Evolutionary conservation across 2,888 invertebrate genomes (phyloP), one percentile per base, ranked within the genome.

Genomic region (Mayetiola destructor): DNA sequence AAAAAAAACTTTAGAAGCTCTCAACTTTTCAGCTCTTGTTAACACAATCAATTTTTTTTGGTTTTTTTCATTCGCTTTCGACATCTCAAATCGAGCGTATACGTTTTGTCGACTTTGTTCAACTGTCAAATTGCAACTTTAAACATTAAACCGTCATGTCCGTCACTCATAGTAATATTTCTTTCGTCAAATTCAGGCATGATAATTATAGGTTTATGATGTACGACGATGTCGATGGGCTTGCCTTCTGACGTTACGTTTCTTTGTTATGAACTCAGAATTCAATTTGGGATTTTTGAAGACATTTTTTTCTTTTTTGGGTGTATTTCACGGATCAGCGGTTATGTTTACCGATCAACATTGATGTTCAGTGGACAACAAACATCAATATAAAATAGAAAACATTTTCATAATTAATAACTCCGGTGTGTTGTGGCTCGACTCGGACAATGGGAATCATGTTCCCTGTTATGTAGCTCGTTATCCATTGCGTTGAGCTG

Each of bases 321-420:
- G n/a, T n/a, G n/a, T n/a, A n/a, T n/a, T n/a, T n/a, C n/a, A n/a
- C n/a, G n/a, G n/a, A n/a, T n/a, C n/a, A n/a, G n/a, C n/a, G n/a
- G n/a, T n/a, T n/a, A n/a, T n/a, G n/a, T n/a, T n/a, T n/a, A n/a
- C n/a, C n/a, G n/a, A n/a, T n/a, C n/a, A n/a, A n/a, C n/a, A n/a
- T n/a, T n/a, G n/a, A n/a, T n/a, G n/a, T n/a, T n/a, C n/a, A n/a
- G n/a, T n/a, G n/a, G n/a, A n/a, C n/a, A n/a, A n/a, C n/a, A n/a
- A n/a, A n/a, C n/a, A n/a, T n/a, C n/a, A n/a, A n/a, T n/a, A n/a
- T n/a, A n/a, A n/a, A n/a, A n/a, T n/a, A n/a, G n/a, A n/a, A n/a
- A n/a, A n/a, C n/a, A n/a, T n/a, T n/a, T 48, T 48, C 48, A 48
- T 48, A 48, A 48, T 48, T 48, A 48, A 48, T 48, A 48, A 27